These are phyloP conservation scores for Callithrix jacchus DNA, from an alignment of 2,113 vertebrate genomes.

Conservation along the genomic window DNA sequence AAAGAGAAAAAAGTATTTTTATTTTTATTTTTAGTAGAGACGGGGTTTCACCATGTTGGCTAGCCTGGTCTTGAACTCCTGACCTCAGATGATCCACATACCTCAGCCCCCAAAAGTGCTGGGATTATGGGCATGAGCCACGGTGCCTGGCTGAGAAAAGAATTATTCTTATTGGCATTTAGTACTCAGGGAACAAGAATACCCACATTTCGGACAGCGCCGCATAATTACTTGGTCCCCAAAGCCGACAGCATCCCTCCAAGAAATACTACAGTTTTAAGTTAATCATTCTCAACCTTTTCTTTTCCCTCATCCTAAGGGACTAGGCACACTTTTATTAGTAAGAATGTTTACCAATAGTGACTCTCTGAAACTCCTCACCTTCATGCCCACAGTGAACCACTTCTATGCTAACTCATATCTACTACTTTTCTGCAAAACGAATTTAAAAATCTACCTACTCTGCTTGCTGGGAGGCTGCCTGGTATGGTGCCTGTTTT, in stretches of 20 bases:
- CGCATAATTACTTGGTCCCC: not conserved
- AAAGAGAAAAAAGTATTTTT: too few species aligned
- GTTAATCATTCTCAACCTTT: not conserved
- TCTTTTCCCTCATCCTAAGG: not conserved
- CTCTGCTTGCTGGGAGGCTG: not conserved
- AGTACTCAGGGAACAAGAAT: not conserved
- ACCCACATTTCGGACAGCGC: not conserved
- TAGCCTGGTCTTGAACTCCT: too few species aligned
- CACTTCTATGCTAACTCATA: not conserved
- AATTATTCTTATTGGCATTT: not conserved
- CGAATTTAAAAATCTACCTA: not conserved
- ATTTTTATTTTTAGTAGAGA: too few species aligned
- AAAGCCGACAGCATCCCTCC: not conserved
- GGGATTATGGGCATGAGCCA: too few species aligned
- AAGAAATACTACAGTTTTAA: constrained; percentile 18
- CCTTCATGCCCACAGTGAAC: not conserved
- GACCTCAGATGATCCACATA: too few species aligned
- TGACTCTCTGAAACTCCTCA: not conserved
- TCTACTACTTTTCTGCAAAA: not conserved
- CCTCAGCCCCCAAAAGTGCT: too few species aligned
- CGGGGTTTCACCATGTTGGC: too few species aligned
- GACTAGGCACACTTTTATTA: not conserved
- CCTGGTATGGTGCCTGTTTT: not conserved
- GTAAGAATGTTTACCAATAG: not conserved
- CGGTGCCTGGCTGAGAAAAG: too few species aligned